phyloP scores from a whole-genome alignment of 2,888 invertebrate genomes.

The Acanthacorydalis orientalis region DNA sequence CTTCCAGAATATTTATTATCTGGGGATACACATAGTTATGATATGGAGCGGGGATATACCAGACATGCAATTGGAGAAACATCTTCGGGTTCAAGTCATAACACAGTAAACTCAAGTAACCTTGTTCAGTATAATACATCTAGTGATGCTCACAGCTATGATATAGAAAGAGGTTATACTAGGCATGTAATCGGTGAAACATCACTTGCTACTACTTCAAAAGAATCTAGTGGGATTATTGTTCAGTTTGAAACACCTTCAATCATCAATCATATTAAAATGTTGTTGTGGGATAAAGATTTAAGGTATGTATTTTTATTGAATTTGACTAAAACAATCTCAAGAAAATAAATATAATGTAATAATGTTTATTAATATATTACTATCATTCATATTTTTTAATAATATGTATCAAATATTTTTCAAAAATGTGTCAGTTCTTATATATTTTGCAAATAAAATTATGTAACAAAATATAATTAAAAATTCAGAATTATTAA shows the following conservation, averaged over 20 bases:
- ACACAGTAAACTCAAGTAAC: conserved; percentile 81
- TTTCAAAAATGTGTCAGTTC: no score
- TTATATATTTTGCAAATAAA: no score
- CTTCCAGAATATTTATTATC: conserved; percentile 76
- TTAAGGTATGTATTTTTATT: conserved; percentile 35
- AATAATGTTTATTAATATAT: no score
- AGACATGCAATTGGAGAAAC: conserved; percentile 25
- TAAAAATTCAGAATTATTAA: no score
- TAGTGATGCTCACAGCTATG: conserved; percentile 72
- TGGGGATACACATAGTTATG: conserved; percentile 72
- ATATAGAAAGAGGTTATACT: conserved; percentile 79
- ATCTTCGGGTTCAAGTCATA: conserved; percentile 25
- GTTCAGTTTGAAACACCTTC: conserved; percentile 68
- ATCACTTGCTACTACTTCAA: conserved; percentile 16
- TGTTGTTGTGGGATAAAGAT: conserved; percentile 91
- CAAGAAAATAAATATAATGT: conserved; percentile 2
- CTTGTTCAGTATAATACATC: conserved; percentile 76
- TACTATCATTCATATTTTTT: no score
- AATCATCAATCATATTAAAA: conserved; percentile 83
- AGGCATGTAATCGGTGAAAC: conserved; percentile 25
- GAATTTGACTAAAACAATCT: conserved; percentile 14
- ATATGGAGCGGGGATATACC: conserved; percentile 79
- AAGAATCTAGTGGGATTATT: conserved; percentile 62
- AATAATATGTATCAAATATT: no score
- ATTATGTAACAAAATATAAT: no score